Base-by-base conservation (phyloP, 2,888 invertebrate genomes). In the Cremastinae sp. region DNA sequence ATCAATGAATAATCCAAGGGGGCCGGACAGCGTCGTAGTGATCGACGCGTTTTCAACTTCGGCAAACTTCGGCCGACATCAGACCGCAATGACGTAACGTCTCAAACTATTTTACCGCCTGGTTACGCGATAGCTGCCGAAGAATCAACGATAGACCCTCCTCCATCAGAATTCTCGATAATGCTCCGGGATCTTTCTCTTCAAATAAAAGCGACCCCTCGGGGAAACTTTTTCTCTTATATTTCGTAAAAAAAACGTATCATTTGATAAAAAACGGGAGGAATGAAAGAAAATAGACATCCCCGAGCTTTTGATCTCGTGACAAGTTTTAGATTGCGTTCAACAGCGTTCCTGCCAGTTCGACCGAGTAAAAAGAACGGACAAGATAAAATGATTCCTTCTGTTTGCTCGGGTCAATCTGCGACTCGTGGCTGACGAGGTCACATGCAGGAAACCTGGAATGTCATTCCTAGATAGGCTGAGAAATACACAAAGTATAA, bases 21-120 rank as follows among this genome's bases (percentile, higher is more conserved):
- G 41, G 55, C 20, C 20, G 14, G n/a, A 14, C 39, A 22, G 4
- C 7, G 49, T 12, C 22, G n/a, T 14, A 12, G 47, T 39, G 39
- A 64, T 64, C 71, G 71, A 56, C 71, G 28, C 10, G 41, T 41
- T n/a, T 41, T 41, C n/a, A 9, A 41, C 41, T 28, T 28, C 28
- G 28, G 5, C 28, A 28, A 28, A 28, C 28, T 28, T 28, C 28
- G 28, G 5, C 28, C 28, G 28, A 28, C 28, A 28, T 28, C 28
- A 28, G 28, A 28, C 28, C 28, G 28, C 28, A 28, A 28, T 28
- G 28, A 28, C 28, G 28, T 2, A 28, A 28, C 28, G 28, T 28
- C 28, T 5, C 28, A 28, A 28, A 28, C 28, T 28, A 28, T 28
- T 28, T 28, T 28, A 28, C 28, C 28, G 28, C 28, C 28, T 5